Evolutionary conservation across 2,888 invertebrate species (phyloP).

Genomic region (Mallateleia sp.): DNA sequence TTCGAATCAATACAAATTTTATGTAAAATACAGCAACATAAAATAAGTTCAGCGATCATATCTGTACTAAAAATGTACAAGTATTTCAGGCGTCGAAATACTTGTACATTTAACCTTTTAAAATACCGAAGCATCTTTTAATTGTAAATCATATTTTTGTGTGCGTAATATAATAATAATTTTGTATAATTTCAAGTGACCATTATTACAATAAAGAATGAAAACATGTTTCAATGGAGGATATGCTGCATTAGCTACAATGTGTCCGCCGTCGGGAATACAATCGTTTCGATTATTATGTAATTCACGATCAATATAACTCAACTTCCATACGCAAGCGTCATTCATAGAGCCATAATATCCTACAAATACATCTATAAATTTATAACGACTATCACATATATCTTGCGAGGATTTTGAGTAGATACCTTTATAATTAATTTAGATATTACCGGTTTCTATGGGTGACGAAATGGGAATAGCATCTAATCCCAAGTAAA

Average conservation of each 20-base stretch:
- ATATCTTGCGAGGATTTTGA: conserved; percentile 39
- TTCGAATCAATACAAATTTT: conserved; percentile 46
- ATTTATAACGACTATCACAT: conserved; percentile 37
- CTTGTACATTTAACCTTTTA: conserved; percentile 41
- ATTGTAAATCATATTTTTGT: conserved; percentile 41
- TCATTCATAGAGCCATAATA: conserved; percentile 57
- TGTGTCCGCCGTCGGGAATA: conserved; percentile 23
- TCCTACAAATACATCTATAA: conserved; percentile 39
- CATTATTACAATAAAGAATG: conserved; percentile 56
- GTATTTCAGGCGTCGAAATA: conserved; percentile 48
- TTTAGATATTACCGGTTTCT: conserved; percentile 44
- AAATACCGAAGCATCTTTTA: too few species aligned
- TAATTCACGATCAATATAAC: conserved; percentile 27
- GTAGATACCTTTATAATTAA: conserved; percentile 48
- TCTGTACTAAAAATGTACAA: conserved; percentile 41
- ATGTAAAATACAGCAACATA: conserved; percentile 44
- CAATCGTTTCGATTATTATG: conserved; percentile 7
- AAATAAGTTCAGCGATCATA: conserved; percentile 22
- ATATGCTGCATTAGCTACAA: conserved; percentile 38
- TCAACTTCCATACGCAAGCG: conserved; percentile 62
- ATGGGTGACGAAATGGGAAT: conserved; percentile 36
- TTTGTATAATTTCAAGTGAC: conserved; percentile 47
- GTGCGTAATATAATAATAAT: conserved; percentile 49
- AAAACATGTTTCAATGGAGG: conserved; percentile 8
- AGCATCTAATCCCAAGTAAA: too few species aligned